phyloP scores from a whole-genome alignment of 2,888 invertebrate genomes.

The Pogonocherus hispidulus region DNA sequence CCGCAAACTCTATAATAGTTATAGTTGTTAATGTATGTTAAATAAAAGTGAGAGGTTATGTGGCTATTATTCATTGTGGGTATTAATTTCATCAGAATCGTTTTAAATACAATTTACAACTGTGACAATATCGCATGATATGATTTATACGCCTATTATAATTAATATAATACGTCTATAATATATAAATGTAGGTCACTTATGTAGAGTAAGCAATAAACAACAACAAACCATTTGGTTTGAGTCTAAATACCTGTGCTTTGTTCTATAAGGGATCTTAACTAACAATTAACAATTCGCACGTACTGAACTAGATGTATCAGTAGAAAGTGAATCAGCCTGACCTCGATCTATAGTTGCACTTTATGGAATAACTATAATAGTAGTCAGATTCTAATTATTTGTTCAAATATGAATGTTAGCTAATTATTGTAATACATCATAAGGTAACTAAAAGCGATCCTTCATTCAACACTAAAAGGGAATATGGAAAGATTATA shows the following conservation, averaged over 20 bases:
- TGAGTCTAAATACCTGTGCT: background rate
- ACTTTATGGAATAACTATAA: background rate
- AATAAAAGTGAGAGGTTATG: background rate
- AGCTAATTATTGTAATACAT: no score
- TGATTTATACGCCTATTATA: no score
- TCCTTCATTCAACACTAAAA: no score
- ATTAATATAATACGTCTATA: no score
- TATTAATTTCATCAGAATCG: background rate
- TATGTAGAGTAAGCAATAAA: background rate
- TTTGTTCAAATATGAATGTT: no score
- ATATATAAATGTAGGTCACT: no score
- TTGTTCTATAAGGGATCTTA: background rate
- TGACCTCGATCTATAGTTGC: slow-evolving; percentile 4
- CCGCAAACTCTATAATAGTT: no score
- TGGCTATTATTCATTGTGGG: background rate
- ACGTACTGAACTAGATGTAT: no score
- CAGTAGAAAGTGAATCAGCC: slow-evolving; percentile 4
- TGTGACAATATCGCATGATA: background rate
- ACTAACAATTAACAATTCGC: background rate
- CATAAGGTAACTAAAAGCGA: no score
- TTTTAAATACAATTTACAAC: background rate
- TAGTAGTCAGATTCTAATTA: no score
- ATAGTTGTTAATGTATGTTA: no score
- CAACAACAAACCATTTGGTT: background rate
- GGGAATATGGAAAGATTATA: no score